A percentile compares a stretch with the other conserved stretches of the same genome.
phyloP scores from a whole-genome alignment of 2,888 invertebrate genomes.

The Limnephilus marmoratus region DNA sequence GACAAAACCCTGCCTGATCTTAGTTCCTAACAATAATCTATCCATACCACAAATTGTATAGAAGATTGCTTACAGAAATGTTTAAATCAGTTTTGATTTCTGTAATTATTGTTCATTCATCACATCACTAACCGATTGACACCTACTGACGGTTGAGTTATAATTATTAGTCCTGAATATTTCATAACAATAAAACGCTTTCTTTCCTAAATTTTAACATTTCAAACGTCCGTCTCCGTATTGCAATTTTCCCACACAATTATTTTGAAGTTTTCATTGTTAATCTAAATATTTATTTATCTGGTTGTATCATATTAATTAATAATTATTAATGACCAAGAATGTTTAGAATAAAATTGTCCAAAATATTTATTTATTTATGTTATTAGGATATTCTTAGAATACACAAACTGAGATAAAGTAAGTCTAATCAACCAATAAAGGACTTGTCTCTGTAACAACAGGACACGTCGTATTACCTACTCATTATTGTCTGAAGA shows the following conservation, averaged over 20 bases:
- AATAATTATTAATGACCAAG: constrained; percentile 16
- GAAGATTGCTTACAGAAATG: constrained; percentile 42
- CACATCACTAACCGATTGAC: constrained; percentile 63
- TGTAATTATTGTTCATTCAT: constrained; percentile 63
- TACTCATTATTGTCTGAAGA: constrained; percentile 65
- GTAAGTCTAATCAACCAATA: constrained; percentile 20
- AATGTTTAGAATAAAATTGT: constrained; percentile 53
- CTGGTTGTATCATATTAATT: constrained; percentile 30
- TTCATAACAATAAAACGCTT: constrained; percentile 51
- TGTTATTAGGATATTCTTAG: constrained; percentile 39
- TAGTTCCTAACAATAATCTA: constrained; percentile 22
- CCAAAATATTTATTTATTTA: constrained; percentile 48
- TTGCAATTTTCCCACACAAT: neutral
- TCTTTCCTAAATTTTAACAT: constrained; percentile 13
- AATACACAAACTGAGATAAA: constrained; percentile 15
- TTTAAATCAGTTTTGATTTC: constrained; percentile 46
- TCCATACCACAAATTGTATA: constrained; percentile 24
- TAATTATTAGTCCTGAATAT: constrained; percentile 48
- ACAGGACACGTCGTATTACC: constrained; percentile 25
- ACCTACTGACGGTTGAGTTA: constrained; percentile 51
- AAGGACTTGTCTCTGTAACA: constrained; percentile 23
- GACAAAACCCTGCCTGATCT: constrained; percentile 52
- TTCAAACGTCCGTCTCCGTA: neutral
- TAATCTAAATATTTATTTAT: constrained; percentile 6
- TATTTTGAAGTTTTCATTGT: constrained; percentile 16